These are phyloP conservation scores for Chionoecetes opilio DNA, from an alignment of 1,140 invertebrate species.

Conservation along the genomic window DNA sequence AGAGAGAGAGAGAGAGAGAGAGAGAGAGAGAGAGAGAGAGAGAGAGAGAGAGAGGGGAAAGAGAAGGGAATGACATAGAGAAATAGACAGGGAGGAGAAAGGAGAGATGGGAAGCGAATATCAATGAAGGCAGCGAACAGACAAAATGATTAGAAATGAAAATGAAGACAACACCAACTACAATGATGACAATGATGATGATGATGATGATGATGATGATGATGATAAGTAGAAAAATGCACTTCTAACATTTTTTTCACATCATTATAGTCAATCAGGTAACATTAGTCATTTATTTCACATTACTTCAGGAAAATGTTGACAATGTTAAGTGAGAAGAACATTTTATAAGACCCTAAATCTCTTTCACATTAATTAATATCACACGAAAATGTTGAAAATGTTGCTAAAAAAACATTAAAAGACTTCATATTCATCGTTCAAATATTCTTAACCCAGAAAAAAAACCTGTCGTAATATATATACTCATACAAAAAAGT, in stretches of 20 bases:
- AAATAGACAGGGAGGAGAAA: neutral
- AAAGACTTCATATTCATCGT: neutral
- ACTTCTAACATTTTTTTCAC: too few relatives aligned
- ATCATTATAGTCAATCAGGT: too few relatives aligned
- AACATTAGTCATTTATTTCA: too few relatives aligned
- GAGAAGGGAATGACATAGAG: constrained; percentile 16
- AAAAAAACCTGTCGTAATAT: neutral
- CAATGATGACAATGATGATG: neutral
- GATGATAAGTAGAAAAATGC: neutral
- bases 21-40: neutral
- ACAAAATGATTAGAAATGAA: neutral
- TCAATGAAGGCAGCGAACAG: neutral
- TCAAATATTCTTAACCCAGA: neutral
- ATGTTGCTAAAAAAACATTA: neutral
- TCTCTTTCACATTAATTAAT: too few relatives aligned
- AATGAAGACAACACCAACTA: neutral
- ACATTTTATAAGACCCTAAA: too few relatives aligned
- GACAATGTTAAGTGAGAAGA: too few relatives aligned
- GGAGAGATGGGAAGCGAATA: constrained; percentile 10
- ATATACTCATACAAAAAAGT: neutral
- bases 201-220: neutral
- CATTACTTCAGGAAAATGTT: too few relatives aligned
- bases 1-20: neutral
- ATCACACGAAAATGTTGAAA: neutral
- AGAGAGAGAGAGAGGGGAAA: neutral